Percentiles rank a stretch among this genome's conserved stretches.
phyloP scores from a whole-genome alignment of 2,797 vertebrate genomes.

The Schizopygopsis malacanthus region DNA sequence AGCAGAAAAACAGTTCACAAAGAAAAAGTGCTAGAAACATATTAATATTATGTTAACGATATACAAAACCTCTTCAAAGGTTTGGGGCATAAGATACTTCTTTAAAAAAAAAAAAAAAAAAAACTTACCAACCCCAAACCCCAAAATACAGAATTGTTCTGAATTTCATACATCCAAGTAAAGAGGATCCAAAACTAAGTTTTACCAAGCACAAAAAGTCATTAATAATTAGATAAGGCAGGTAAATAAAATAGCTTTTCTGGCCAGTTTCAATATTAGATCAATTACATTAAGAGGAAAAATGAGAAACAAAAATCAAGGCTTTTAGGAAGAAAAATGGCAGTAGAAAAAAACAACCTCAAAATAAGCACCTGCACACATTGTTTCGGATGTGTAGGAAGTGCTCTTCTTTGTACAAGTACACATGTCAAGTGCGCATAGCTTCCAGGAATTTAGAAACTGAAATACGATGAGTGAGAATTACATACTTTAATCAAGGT shows the following conservation, averaged over 20 bases:
- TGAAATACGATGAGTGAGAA: conserved; percentile 15
- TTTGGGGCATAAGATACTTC: not conserved
- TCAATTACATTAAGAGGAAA: not conserved
- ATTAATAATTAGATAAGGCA: not conserved
- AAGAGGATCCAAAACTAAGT: too few relatives aligned
- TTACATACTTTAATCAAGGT: conserved; percentile 38
- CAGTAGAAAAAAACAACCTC: not conserved
- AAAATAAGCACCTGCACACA: conserved; percentile 19
- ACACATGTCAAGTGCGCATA: not conserved
- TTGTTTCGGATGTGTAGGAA: not conserved
- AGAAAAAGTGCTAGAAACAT: not conserved
- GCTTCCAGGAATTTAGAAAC: conserved; percentile 1
- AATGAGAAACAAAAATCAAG: not conserved
- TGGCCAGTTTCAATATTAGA: not conserved
- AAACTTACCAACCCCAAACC: not conserved
- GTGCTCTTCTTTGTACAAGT: not conserved
- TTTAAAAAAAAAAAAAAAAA: not conserved
- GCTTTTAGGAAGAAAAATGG: not conserved
- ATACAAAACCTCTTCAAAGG: not conserved
- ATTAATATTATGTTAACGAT: not conserved
- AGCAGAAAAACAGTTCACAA: not conserved
- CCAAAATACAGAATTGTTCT: not conserved
- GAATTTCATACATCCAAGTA: not conserved
- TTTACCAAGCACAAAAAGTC: not conserved
- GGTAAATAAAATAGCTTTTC: not conserved